Conservation (phyloP, 2,113 vertebrate species). For the Phalacrocorax carbo region DNA sequence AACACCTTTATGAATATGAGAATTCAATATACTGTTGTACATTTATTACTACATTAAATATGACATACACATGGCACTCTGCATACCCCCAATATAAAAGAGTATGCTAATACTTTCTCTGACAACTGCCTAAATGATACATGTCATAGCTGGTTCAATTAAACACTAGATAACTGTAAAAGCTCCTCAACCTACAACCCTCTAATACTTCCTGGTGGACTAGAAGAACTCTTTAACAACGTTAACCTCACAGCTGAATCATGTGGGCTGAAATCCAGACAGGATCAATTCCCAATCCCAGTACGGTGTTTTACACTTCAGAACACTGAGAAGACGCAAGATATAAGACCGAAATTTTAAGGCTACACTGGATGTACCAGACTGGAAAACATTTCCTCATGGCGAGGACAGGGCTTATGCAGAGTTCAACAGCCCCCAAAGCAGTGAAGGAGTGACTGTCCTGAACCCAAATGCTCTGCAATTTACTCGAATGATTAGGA, state of each 20-base stretch:
- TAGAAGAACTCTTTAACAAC: background rate
- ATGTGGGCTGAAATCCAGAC: background rate
- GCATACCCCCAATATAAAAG: background rate
- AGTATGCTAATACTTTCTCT: background rate
- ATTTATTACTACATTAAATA: background rate
- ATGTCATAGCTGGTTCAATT: background rate
- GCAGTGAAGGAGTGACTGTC: background rate
- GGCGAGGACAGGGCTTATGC: fast-evolving
- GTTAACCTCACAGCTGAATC: background rate
- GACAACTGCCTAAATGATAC: background rate
- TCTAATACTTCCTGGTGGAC: background rate
- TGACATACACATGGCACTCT: background rate
- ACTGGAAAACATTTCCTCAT: background rate
- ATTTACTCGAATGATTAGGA: background rate
- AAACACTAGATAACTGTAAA: background rate
- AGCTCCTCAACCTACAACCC: background rate
- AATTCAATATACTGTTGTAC: background rate
- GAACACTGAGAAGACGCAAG: background rate
- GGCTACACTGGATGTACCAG: background rate
- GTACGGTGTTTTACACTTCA: background rate
- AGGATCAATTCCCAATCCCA: background rate
- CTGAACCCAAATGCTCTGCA: background rate
- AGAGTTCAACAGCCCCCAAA: background rate
- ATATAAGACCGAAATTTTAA: background rate
- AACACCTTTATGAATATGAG: background rate